phyloP scores from a whole-genome alignment of 2,113 vertebrate species.

The Cinclus cinclus region DNA sequence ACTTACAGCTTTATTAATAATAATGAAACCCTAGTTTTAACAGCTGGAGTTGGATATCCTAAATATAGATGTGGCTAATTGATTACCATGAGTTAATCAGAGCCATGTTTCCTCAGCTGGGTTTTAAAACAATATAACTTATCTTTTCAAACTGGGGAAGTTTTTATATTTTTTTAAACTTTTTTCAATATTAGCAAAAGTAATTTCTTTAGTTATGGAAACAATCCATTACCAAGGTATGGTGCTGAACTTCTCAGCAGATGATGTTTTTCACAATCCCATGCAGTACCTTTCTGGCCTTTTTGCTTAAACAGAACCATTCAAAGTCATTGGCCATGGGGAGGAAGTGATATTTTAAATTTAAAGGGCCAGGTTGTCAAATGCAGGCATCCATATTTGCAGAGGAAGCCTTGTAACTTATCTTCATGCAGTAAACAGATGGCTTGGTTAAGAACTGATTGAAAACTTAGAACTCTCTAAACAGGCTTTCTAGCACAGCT shows the following conservation, averaged over 20 bases:
- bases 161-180: not conserved
- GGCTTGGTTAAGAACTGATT: not conserved
- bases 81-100: conserved; percentile 29
- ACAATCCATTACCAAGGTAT: not conserved
- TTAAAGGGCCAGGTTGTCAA: not conserved
- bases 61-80: conserved; percentile 52
- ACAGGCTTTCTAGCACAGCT: conserved; percentile 9
- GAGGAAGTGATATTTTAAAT: conserved; percentile 21
- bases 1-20: conserved; percentile 43
- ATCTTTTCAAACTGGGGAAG: conserved; percentile 15
- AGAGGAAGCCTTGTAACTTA: not conserved
- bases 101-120: conserved; percentile 28
- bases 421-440: conserved; percentile 17
- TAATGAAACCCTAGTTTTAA: conserved; percentile 21
- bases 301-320: not conserved
- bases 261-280: not conserved
- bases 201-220: not conserved
- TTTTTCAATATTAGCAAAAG: not conserved
- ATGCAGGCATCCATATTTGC: not conserved
- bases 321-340: not conserved
- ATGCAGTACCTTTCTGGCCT: not conserved
- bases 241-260: not conserved
- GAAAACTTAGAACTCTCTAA: conserved; percentile 30
- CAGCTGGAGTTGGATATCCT: conserved; percentile 41
- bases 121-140: conserved; percentile 41